Conservation (phyloP, 2,113 vertebrate species). For the Xerus inauris region DNA sequence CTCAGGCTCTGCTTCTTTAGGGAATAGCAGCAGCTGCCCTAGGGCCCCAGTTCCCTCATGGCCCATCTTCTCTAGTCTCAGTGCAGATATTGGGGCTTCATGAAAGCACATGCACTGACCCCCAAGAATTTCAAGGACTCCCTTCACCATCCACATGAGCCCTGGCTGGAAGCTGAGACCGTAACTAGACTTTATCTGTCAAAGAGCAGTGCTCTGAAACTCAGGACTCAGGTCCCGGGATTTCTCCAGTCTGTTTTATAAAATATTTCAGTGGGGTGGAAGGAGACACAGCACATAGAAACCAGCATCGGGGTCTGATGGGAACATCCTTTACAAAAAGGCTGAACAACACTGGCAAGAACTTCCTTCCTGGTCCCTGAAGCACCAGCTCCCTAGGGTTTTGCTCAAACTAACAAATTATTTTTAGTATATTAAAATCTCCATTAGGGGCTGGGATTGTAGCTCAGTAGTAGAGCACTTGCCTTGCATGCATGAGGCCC, state of each 20-base stretch:
- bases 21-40: background rate
- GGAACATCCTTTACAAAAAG: background rate
- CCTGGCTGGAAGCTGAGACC: background rate
- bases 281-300: background rate
- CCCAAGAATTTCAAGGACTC: background rate
- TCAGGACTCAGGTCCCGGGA: background rate
- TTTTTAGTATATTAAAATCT: background rate
- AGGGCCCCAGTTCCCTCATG: background rate
- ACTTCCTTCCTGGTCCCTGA: background rate
- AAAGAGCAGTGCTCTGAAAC: background rate
- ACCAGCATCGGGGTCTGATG: background rate
- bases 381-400: background rate
- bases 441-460: too few species aligned
- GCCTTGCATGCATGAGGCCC: too few species aligned
- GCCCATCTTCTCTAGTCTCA: background rate
- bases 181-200: fast-evolving
- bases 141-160: background rate
- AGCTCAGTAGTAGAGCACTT: too few species aligned
- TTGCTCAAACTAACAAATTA: background rate
- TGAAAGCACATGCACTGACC: background rate
- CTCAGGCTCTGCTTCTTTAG: background rate
- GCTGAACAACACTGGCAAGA: background rate
- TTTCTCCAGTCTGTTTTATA: background rate
- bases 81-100: background rate
- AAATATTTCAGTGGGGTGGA: background rate